These are phyloP conservation scores for Rhizoglyphus robini DNA, from an alignment of 1,140 invertebrate genomes.

Conservation along the genomic window DNA sequence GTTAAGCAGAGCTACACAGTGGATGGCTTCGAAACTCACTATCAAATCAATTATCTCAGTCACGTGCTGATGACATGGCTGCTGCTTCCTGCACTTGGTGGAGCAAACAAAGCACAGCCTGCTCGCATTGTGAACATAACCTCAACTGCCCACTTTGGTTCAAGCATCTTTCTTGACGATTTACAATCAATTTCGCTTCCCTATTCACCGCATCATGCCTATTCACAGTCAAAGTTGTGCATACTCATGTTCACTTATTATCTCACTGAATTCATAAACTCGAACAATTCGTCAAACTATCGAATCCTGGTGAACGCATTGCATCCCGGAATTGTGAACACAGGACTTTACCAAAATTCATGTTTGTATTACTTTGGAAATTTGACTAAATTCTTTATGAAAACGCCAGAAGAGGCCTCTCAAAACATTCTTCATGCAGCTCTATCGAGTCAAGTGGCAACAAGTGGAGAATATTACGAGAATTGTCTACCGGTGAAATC, in stretches of 20 bases:
- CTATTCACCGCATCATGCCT: conserved; percentile 52
- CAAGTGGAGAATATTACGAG: conserved; percentile 48
- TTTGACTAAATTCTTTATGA: conserved; percentile 21
- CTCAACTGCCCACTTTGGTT: conserved; percentile 56
- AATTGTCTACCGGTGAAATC: conserved; percentile 42
- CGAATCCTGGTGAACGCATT: conserved; percentile 45
- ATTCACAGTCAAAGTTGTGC: conserved; percentile 73
- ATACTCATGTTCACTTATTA: conserved; percentile 55
- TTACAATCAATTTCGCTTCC: conserved; percentile 34
- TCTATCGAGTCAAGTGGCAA: conserved; percentile 47
- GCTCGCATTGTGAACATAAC: conserved; percentile 74
- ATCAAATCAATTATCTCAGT: conserved; percentile 68
- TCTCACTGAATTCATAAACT: too few relatives aligned
- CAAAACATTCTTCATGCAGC: conserved; percentile 55
- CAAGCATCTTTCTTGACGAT: conserved; percentile 56
- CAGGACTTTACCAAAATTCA: too few relatives aligned
- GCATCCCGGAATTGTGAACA: conserved; percentile 76
- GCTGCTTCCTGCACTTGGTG: conserved; percentile 55
- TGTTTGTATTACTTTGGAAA: conserved; percentile 48
- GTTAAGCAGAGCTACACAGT: conserved; percentile 54
- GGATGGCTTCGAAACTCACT: conserved; percentile 68
- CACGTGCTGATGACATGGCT: conserved; percentile 77
- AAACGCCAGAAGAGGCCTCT: conserved; percentile 51
- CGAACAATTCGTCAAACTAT: conserved; percentile 23
- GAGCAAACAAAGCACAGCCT: too few relatives aligned